Evolutionary conservation across 2,113 vertebrate genomes (phyloP).

Genomic region (Promerops cafer): DNA sequence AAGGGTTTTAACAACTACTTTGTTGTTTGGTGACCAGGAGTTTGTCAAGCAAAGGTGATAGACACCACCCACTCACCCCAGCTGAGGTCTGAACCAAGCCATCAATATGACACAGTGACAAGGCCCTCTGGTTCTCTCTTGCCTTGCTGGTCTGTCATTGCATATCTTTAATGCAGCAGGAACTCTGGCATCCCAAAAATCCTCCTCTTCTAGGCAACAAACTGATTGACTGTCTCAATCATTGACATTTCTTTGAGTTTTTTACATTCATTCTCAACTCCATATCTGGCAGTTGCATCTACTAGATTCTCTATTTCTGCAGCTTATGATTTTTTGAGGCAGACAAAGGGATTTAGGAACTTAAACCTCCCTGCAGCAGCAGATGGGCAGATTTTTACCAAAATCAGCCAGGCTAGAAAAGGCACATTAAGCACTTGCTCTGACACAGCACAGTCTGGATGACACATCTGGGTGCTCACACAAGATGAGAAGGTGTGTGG

Average conservation of each 20-base stretch:
- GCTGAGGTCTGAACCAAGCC: not conserved
- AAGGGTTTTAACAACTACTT: not conserved
- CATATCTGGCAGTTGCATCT: not conserved
- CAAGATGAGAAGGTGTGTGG: not conserved
- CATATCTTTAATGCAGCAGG: not conserved
- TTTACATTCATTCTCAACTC: not conserved
- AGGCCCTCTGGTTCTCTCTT: not conserved
- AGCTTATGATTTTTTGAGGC: not conserved
- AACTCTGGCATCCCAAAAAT: not conserved
- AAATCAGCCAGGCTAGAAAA: not conserved
- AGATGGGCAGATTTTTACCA: not conserved
- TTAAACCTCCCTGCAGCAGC: not conserved
- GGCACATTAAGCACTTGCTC: not conserved
- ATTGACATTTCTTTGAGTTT: not conserved
- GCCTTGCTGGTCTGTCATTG: not conserved
- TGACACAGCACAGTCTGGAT: not conserved
- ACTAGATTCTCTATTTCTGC: not conserved
- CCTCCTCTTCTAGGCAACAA: slow-evolving; percentile 15
- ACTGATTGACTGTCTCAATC: not conserved
- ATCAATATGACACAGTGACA: not conserved
- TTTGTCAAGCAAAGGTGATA: not conserved
- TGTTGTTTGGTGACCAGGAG: not conserved
- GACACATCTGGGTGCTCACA: not conserved
- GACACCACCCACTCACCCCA: not conserved
- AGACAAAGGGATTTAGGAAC: not conserved